Conservation (phyloP, 2,113 vertebrate species). For the Perca flavescens region DNA sequence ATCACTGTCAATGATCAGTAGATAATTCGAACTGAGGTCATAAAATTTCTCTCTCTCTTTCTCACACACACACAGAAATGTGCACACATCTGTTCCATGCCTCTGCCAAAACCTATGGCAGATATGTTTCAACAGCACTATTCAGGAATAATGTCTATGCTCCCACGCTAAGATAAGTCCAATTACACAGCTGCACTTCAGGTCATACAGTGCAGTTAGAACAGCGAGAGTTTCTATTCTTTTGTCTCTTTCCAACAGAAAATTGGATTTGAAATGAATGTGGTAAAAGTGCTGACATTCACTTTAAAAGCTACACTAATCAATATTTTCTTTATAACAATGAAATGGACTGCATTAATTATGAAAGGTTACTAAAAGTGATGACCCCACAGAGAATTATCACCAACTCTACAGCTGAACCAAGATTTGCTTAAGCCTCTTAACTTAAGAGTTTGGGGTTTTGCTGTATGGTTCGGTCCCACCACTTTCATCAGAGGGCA, state of each 20-base stretch:
- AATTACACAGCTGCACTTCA: slow-evolving; percentile 2
- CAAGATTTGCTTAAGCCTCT: not conserved
- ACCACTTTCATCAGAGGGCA: not conserved
- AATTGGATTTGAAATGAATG: slow-evolving; percentile 13
- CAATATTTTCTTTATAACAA: slow-evolving; percentile 13
- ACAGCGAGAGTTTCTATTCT: not conserved
- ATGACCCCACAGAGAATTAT: not conserved
- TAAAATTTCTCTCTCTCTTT: slow-evolving; percentile 6
- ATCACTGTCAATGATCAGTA: slow-evolving; percentile 67
- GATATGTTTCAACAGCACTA: not conserved
- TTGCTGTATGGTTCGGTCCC: not conserved
- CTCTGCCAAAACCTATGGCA: not conserved
- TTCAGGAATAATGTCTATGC: not conserved
- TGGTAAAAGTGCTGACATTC: slow-evolving; percentile 9
- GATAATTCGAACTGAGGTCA: slow-evolving; percentile 50
- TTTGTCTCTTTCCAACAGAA: not conserved
- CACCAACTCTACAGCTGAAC: not conserved
- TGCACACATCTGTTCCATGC: not conserved
- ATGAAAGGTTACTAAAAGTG: not conserved
- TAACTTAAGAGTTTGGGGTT: not conserved
- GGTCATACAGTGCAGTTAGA: not conserved
- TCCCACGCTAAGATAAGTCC: not conserved
- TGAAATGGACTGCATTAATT: not conserved
- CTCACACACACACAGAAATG: too few relatives aligned
- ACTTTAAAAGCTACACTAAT: slow-evolving; percentile 1